phyloP scores from a whole-genome alignment of 2,113 vertebrate species.

The Perca fluviatilis region DNA sequence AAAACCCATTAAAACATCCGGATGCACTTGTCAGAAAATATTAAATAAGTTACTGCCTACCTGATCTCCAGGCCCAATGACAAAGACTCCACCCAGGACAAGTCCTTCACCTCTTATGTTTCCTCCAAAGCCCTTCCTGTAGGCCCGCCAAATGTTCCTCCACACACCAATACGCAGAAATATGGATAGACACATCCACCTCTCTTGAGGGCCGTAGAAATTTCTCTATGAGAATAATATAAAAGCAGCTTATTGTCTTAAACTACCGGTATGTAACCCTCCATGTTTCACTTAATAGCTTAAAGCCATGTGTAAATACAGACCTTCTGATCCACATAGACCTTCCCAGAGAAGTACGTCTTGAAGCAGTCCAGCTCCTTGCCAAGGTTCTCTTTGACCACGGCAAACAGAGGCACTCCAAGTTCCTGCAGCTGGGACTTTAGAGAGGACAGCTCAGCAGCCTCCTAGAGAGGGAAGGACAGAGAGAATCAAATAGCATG shows the following conservation, averaged over 20 bases:
- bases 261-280: not conserved
- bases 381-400: constrained; percentile 92
- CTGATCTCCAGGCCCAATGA: constrained; percentile 72
- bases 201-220: constrained; percentile 90
- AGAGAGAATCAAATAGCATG: not conserved
- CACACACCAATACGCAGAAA: constrained; percentile 89
- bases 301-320: not conserved
- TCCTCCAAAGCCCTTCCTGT: constrained; percentile 87
- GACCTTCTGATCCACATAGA: constrained; percentile 94
- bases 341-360: constrained; percentile 90
- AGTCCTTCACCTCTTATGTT: constrained; percentile 91
- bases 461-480: constrained; percentile 83
- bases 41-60: constrained; percentile 20
- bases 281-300: not conserved
- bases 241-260: constrained; percentile 42
- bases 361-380: constrained; percentile 91
- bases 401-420: constrained; percentile 90
- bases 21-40: not conserved
- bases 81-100: constrained; percentile 89
- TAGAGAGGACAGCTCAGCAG: constrained; percentile 91
- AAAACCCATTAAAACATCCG: not conserved
- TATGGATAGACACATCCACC: constrained; percentile 88
- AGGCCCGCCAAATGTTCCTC: constrained; percentile 88
- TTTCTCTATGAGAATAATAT: constrained; percentile 79
- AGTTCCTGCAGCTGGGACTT: constrained; percentile 88